A percentile compares a stretch with the other conserved stretches of the same genome.
Conservation (phyloP, 1,140 invertebrate species). For the Phymastichus coffea region DNA sequence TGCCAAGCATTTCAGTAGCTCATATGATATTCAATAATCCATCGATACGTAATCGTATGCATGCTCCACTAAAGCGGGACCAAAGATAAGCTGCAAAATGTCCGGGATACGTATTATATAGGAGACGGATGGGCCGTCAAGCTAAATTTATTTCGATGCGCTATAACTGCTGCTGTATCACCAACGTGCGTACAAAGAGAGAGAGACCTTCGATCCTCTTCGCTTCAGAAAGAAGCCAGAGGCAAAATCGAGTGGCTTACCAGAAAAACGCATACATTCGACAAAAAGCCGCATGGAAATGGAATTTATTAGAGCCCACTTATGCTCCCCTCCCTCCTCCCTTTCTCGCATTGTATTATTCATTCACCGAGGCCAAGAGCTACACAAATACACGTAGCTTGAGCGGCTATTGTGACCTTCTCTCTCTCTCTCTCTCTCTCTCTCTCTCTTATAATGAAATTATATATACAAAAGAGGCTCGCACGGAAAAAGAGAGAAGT, state of each 20-base stretch:
- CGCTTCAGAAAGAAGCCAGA: no score
- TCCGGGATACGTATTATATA: no score
- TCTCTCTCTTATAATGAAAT: conserved; percentile 14
- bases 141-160: conserved; percentile 9
- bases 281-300: not conserved
- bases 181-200: no score
- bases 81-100: no score
- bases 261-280: no score
- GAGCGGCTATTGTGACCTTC: not conserved
- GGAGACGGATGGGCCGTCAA: no score
- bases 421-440: no score
- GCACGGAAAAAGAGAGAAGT: no score
- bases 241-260: no score
- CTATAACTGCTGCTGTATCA: no score
- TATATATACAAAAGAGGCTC: conserved; percentile 1
- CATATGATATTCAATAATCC: not conserved
- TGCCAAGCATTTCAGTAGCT: not conserved
- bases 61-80: not conserved
- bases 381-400: not conserved
- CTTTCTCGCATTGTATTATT: conserved; percentile 7
- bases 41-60: not conserved
- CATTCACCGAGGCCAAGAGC: not conserved
- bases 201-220: no score
- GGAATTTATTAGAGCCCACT: conserved; percentile 20
- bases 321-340: no score